Evolutionary conservation across 2,797 vertebrate species (phyloP), one percentile per base, ranked within the genome.

Genomic region (Tiaroga cobitis): DNA sequence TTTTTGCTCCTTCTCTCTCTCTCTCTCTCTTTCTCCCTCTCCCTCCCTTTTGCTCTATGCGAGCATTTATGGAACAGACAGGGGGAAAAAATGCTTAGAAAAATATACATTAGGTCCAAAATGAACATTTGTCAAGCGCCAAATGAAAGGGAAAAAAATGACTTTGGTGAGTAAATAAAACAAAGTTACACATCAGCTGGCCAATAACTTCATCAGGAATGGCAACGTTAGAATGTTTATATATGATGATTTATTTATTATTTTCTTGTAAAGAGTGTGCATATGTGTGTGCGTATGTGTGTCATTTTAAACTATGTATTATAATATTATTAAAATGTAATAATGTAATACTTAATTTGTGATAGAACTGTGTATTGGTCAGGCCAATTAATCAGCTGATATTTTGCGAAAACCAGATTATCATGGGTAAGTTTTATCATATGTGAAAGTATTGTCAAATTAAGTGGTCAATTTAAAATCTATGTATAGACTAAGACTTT

Each of bases 1-100:
- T 65, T 84, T 86, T 54, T 69, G 49, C 78, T 56, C 68, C 86
- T 90, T 87, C 91, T 89, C 77, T 83, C 88, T 77, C 70, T 34
- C 43, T 32, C 59, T 54, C 81, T 56, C 77, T 34, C 72, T 63
- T 81, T 19, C 82, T 37, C 81, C 78, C 82, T 16, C 79, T 34
- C 70, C 26, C 39, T 34, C 59, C 37, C 80, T n/a, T 49, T 26
- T 76, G 72, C 82, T 85, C 85, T 39, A 78, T 65, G 32, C 61
- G 46, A 85, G 16, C 65, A 78, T 77, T 78, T 77, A 70, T 41
- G 46, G 67, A 61, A 72, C 65, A 79, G 65, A 56, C 19, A 67
- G 72, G 37, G 41, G 34, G 0, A 9, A 59, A 26, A 46, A 79
- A 69, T 37, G 4, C 74, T 61, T 79, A 79, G 37, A 59, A 46